These are phyloP conservation scores for Lemur catta DNA, from an alignment of 2,797 vertebrate genomes.

Conservation along the genomic window DNA sequence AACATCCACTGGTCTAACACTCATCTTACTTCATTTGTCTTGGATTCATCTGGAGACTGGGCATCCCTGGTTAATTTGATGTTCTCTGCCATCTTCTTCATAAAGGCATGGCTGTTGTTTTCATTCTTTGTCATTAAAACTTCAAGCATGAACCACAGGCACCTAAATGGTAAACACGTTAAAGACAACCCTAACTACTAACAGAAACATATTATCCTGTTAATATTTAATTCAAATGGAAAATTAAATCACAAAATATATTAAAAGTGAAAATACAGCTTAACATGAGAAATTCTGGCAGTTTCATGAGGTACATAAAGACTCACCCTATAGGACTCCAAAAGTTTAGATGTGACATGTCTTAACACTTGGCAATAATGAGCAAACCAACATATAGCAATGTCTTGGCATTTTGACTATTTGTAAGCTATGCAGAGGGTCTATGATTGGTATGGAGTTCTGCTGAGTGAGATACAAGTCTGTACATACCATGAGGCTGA, in stretches of 20 bases:
- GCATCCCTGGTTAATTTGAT: conserved; percentile 98
- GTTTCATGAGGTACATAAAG: not conserved
- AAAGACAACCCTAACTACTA: not conserved
- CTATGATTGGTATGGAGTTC: not conserved
- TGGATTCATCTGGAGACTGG: conserved; percentile 95
- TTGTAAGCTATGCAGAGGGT: not conserved
- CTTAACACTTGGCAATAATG: not conserved
- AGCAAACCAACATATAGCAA: not conserved
- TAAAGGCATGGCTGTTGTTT: conserved; percentile 98
- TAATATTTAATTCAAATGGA: not conserved
- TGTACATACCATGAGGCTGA: not conserved
- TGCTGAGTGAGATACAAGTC: not conserved
- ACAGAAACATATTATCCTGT: not conserved
- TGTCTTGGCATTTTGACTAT: not conserved
- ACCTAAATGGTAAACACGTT: conserved; percentile 85
- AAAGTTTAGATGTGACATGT: not conserved
- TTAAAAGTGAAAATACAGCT: conserved; percentile 17
- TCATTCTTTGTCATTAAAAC: conserved; percentile 99
- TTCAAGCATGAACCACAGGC: conserved; percentile 99
- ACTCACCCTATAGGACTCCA: not conserved
- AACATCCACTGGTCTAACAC: not conserved
- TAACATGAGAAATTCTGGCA: not conserved
- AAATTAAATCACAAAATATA: conserved; percentile 28
- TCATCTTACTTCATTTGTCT: conserved; percentile 94
- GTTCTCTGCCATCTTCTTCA: conserved; percentile 98